These are phyloP conservation scores for Pterois miles DNA, from an alignment of 2,797 vertebrate genomes.

Conservation along the genomic window DNA sequence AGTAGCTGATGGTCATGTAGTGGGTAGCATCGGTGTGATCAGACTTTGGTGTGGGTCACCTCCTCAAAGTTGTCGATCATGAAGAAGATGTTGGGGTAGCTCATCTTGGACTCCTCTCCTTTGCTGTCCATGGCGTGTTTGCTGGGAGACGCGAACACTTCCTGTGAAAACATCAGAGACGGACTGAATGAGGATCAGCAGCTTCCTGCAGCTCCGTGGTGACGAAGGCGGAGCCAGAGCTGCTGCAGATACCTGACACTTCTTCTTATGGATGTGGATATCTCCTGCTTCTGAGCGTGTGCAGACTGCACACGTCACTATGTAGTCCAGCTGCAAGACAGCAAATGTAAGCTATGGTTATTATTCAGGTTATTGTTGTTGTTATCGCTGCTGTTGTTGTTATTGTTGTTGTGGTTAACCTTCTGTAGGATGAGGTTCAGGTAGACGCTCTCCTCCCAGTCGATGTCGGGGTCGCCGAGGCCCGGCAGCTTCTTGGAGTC, in stretches of 20 bases:
- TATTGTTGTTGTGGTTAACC: constrained; percentile 48
- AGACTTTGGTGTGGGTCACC: constrained; percentile 71
- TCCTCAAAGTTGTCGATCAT: constrained; percentile 99
- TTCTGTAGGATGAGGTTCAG: constrained; percentile 97
- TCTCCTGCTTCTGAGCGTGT: constrained; percentile 95
- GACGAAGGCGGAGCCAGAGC: no score
- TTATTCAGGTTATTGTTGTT: no score
- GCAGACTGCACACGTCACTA: constrained; percentile 97
- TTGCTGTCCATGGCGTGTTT: constrained; percentile 99
- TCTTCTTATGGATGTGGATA: constrained; percentile 98
- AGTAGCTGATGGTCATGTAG: no score
- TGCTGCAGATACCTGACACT: constrained; percentile 94
- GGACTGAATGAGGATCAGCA: no score
- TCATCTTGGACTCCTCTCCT: constrained; percentile 98
- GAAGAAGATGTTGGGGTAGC: constrained; percentile 99
- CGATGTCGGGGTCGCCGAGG: constrained; percentile 96
- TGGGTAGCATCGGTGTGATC: no score
- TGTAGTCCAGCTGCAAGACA: constrained; percentile 90
- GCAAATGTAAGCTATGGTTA: no score
- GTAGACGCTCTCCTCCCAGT: constrained; percentile 99
- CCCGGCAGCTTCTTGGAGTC: constrained; percentile 98
- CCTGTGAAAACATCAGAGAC: constrained; percentile 75
- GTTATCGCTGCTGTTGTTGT: no score
- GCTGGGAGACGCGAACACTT: constrained; percentile 97
- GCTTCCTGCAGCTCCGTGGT: background rate